Evolutionary conservation across 2,113 vertebrate species (phyloP).

Genomic region (Sarotherodon lohbergeri): DNA sequence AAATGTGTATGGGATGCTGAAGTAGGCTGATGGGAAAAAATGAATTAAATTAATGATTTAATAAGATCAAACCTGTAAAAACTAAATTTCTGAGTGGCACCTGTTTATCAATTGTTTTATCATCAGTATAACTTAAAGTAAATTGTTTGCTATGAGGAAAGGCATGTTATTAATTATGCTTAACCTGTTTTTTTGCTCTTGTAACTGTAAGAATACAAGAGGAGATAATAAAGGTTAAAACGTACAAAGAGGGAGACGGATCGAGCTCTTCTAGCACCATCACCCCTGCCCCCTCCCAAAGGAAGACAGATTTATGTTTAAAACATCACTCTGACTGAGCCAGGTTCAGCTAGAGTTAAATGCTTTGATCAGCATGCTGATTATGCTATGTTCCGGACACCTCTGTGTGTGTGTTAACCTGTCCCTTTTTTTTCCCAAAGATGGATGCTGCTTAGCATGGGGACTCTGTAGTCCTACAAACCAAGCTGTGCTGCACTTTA

Average conservation of each 20-base stretch:
- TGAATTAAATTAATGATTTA: neutral
- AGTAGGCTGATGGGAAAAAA: neutral
- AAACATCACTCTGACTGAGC: slow-evolving; percentile 31
- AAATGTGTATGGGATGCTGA: rapidly evolving
- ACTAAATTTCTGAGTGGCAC: neutral
- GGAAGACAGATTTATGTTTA: slow-evolving; percentile 27
- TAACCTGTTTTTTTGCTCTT: neutral
- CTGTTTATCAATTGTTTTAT: neutral
- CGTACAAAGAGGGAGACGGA: neutral
- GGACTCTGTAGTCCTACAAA: neutral
- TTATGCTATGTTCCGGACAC: slow-evolving; percentile 4
- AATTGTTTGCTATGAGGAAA: neutral
- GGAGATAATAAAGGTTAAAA: neutral
- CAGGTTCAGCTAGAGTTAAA: slow-evolving; percentile 51
- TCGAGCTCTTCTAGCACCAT: neutral
- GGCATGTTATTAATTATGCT: rapidly evolving
- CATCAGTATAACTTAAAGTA: neutral
- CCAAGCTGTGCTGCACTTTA: neutral
- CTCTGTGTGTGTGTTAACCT: slow-evolving; percentile 7
- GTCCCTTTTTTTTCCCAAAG: neutral
- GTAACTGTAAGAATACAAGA: neutral
- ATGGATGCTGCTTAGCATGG: neutral
- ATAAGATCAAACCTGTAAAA: neutral
- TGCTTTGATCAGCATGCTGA: slow-evolving; percentile 47
- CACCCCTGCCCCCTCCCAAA: neutral